Base-by-base conservation (phyloP, 1,140 invertebrate genomes). In the Heliconius hermathena region DNA sequence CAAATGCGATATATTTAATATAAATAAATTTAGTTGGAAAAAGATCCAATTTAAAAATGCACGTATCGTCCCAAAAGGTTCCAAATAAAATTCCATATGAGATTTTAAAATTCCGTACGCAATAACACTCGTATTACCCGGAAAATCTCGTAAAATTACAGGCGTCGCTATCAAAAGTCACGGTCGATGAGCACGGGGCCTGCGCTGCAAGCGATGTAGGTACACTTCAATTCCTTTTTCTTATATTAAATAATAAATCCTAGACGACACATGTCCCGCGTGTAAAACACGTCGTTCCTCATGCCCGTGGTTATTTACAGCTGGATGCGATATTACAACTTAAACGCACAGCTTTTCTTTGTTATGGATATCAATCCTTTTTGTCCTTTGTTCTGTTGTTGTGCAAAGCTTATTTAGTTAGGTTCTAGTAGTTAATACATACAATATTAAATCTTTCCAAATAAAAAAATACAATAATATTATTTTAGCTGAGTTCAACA, bases 231-330 rank as follows among this genome's bases (percentile, higher is more conserved):
- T 85, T 84, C 79, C 76, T 76, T 85, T 82, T 83, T 78, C 76
- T 81, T 85, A 84, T 85, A 85, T 85, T 85, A 85, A 84, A 84
- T 82, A 85, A 85, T 85, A 85, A 85, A 85, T 85, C 83, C 77
- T 76, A 54, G 41, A 76, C 81, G 83, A 85, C 84, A 85, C 81
- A 81, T 85, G 84, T 82, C 78, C 73, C 83, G 81, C 36, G 77
- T 84, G 84, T 85, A 84, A 85, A 85, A 84, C 82, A 85, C 76
- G 73, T 66, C 77, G 75, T 78, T 54, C 72, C 74, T 78, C 79
- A 79, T 72, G 76, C 73, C 70, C 73, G 71, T 52, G 73, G 71
- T 73, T 73, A 78, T 78, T 76, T 78, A 73, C 77, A 29, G 52
- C 77, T 46, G 26, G 72, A 16, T 73, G 74, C 22, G 71, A 76